Percentiles rank a stretch among this genome's conserved stretches.
Conservation (phyloP, 1,140 invertebrate genomes). For the Calliopsis andreniformis region DNA sequence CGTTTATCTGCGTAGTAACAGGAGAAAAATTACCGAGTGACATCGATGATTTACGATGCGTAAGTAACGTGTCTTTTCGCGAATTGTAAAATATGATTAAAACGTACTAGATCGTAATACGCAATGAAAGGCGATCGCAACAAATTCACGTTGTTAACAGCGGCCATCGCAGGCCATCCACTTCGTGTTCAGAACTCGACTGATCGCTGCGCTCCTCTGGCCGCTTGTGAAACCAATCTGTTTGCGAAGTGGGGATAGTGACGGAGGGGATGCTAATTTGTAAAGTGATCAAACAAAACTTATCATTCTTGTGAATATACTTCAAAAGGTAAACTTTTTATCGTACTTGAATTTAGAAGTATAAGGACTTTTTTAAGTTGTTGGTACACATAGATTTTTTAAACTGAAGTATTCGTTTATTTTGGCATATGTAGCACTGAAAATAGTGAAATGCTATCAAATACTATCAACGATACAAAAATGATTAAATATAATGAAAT, state of each 20-base stretch:
- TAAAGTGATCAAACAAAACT: background rate
- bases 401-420: no score
- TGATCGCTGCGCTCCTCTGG: conserved; percentile 35
- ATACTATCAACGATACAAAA: no score
- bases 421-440: no score
- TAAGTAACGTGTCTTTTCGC: no score
- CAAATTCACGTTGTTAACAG: conserved; percentile 7
- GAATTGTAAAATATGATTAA: background rate
- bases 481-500: no score
- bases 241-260: background rate
- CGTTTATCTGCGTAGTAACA: conserved; percentile 36
- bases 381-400: no score
- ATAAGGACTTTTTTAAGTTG: no score
- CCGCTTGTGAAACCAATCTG: conserved; percentile 10
- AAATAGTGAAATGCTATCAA: no score
- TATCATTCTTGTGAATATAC: background rate
- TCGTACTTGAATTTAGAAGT: no score
- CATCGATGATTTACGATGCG: background rate
- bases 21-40: background rate
- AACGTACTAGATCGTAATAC: conserved; percentile 35
- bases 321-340: no score
- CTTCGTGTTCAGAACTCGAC: conserved; percentile 23
- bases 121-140: background rate
- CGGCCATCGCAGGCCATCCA: conserved; percentile 49
- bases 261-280: background rate